Evolutionary conservation across 2,797 vertebrate species (phyloP), one percentile per base, ranked within the genome.

Genomic region (Dallia pectoralis): DNA sequence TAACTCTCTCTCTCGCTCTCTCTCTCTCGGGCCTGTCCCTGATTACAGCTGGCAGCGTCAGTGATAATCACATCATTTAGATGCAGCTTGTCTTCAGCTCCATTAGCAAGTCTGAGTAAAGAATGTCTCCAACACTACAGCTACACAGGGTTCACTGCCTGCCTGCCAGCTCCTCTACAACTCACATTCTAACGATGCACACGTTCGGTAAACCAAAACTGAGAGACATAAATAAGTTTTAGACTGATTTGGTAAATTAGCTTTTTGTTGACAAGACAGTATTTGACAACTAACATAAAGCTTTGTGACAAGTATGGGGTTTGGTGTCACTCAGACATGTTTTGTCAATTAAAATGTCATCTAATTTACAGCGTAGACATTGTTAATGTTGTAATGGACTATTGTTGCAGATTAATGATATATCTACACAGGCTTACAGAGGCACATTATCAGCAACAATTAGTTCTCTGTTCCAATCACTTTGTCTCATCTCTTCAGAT

Each of bases 21-120:
- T 73, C 81, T 85, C 76, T 81, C 69, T 80, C 81, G 69, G 83
- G 81, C 77, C 81, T 74, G 81, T 87, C 83, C 83, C 86, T 89
- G 89, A 92, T 90, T 91, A 82, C 86, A 89, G 87, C 87, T 89
- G 91, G 90, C 89, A 90, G 88, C 81, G 89, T 89, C 91, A 88
- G 87, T 83, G 88, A 91, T 91, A 89, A 92, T 92, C 89, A 91
- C 73, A 22, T 91, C 88, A 91, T 91, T 91, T 88, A 83, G 86
- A 91, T 90, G 87, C 89, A 87, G 89, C 84, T 74, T 77, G 89
- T 85, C 84, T 82, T 82, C 79, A 79, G 76, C 78, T 73, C 84
- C 87, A 89, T 90, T 90, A 90, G 87, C 86, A 84, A 85, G 89
- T 87, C 85, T 82, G 77, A 82, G 76, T 82, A 75, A 53, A 81